phyloP scores from a whole-genome alignment of 2,888 invertebrate species.

The Chrysotoxum bicinctum region DNA sequence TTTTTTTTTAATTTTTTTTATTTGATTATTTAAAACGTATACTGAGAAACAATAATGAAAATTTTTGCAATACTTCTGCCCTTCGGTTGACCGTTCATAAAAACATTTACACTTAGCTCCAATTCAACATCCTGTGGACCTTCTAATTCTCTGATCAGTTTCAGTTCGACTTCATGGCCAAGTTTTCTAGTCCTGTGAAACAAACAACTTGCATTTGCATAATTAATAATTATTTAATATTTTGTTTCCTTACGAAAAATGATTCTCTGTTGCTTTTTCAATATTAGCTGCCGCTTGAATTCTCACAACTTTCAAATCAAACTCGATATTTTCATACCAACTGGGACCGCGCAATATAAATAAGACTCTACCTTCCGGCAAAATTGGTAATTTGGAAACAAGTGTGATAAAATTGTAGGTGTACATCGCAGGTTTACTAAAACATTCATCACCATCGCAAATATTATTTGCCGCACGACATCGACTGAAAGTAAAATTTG shows the following conservation, averaged over 20 bases:
- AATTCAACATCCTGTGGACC: slow-evolving; percentile 96
- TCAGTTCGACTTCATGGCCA: slow-evolving; percentile 89
- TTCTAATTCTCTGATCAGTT: slow-evolving; percentile 87
- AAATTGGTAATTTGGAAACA: slow-evolving; percentile 90
- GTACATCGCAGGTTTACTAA: slow-evolving; percentile 91
- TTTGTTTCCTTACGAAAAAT: slow-evolving; percentile 83
- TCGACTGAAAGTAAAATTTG: slow-evolving; percentile 84
- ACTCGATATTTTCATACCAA: slow-evolving; percentile 88
- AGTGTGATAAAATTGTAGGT: slow-evolving; percentile 97
- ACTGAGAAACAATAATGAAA: slow-evolving; percentile 92
- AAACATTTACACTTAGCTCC: slow-evolving; percentile 92
- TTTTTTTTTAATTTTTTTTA: neutral
- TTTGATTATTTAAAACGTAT: slow-evolving; percentile 85
- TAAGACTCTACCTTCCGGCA: slow-evolving; percentile 84
- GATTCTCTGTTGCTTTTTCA: slow-evolving; percentile 83
- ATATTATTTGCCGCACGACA: slow-evolving; percentile 88
- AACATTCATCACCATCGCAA: slow-evolving; percentile 89
- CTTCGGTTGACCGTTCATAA: slow-evolving; percentile 87
- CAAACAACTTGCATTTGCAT: neutral
- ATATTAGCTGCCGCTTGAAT: slow-evolving; percentile 86
- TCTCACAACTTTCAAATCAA: slow-evolving; percentile 87
- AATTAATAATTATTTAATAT: neutral
- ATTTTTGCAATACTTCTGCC: slow-evolving; percentile 93
- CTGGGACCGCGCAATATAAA: slow-evolving; percentile 94
- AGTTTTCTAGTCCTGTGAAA: slow-evolving; percentile 82